Conservation (phyloP, 1,140 invertebrate species). For the Drosophila kohkoa region DNA sequence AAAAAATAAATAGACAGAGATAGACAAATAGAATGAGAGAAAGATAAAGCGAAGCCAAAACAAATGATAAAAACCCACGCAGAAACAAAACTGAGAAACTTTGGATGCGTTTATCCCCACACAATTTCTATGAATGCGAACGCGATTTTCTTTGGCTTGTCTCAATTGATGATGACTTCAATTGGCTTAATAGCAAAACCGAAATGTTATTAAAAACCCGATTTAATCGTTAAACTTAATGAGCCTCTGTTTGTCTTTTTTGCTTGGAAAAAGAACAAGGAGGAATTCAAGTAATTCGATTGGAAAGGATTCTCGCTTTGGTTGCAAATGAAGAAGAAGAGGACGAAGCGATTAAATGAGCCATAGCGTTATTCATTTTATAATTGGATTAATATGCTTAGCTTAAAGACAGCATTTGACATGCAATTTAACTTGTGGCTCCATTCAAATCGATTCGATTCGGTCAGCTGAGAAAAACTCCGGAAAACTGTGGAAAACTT, state of each 20-base stretch:
- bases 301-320: neutral
- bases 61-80: neutral
- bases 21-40: too few species aligned
- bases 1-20: too few species aligned
- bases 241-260: neutral
- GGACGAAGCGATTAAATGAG: neutral
- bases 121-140: neutral
- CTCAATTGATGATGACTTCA: neutral
- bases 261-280: neutral
- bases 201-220: neutral
- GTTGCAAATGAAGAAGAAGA: neutral
- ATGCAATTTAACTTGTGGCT: neutral
- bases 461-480: too few species aligned
- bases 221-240: neutral
- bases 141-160: neutral
- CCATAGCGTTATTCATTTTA: neutral
- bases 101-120: neutral
- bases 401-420: neutral
- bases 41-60: neutral
- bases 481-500: too few species aligned
- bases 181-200: slow-evolving; percentile 9
- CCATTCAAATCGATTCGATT: too few species aligned
- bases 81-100: neutral
- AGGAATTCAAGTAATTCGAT: neutral
- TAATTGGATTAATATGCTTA: neutral